Evolutionary conservation across 2,797 vertebrate species (phyloP).

Genomic region (Rhinatrema bivittatum): DNA sequence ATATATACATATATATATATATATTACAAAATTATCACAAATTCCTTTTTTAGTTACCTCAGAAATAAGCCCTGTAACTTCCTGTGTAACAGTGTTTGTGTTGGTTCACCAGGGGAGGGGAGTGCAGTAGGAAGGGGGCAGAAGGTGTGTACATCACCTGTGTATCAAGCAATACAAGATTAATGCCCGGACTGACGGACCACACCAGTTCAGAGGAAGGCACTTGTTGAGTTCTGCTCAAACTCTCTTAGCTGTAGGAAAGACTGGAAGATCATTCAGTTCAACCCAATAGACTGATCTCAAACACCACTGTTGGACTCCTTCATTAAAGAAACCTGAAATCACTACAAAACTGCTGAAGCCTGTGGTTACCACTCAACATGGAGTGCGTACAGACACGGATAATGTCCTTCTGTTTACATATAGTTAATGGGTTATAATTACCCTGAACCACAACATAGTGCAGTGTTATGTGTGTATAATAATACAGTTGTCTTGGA

Average conservation of each 20-base stretch:
- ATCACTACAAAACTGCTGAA: no score
- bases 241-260: not conserved
- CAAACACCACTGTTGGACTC: not conserved
- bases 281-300: no score
- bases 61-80: constrained; percentile 52
- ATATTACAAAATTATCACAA: constrained; percentile 48
- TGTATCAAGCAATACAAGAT: constrained; percentile 40
- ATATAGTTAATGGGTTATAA: not conserved
- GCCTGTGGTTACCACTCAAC: constrained; percentile 6
- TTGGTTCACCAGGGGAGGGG: constrained; percentile 24
- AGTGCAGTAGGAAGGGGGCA: constrained; percentile 25
- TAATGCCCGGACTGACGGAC: constrained; percentile 32
- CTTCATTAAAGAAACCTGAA: not conserved
- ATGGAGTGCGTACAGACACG: constrained; percentile 1
- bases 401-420: constrained; percentile 3
- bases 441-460: not conserved
- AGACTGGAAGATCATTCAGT: not conserved
- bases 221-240: not conserved
- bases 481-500: no score
- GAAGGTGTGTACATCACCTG: constrained; percentile 32
- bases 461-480: constrained; percentile 20
- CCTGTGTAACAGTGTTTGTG: no score
- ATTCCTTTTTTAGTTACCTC: constrained; percentile 56
- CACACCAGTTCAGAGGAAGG: no score
- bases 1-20: constrained; percentile 35